Evolutionary conservation across 2,113 vertebrate genomes (phyloP), one percentile per base, ranked within the genome.

Genomic region (Ptyas mucosa): DNA sequence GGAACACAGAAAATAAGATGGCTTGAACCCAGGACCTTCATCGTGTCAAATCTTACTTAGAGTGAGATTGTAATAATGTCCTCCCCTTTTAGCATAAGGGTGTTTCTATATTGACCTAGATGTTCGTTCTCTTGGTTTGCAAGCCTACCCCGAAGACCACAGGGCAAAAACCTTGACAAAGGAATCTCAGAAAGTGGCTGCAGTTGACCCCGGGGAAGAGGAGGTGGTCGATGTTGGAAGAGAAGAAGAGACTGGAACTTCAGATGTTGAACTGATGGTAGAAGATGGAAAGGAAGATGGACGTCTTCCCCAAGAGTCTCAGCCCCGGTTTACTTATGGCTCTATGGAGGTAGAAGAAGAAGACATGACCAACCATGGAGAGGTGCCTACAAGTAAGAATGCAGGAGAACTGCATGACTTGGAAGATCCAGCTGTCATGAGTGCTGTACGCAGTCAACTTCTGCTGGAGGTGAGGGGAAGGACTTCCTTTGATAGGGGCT

Each of bases 391-490:
- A 3, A 85, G 90, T 0, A 81, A 92, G 39, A 91, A 64, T 7
- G 91, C 21, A 0, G 95, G 96, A 46, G 95, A 96, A 24, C 94
- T 86, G 10, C 91, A 75, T 1, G 96, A 98, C 81, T 96, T 99
- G 92, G 97, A 98, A 87, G 98, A 99, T 94, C 98, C 98, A 1
- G 98, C 98, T 0, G 98, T 99, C 95, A 97, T 99, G 94, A 98
- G 96, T 91, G 98, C 96, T 0, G 97, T 99, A 69, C 97, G 98
- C 89, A 98, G 98, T 12, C 96, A 97, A 10, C 97, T 97, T n/a
- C 98, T 97, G 0, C 64, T 97, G 23, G 98, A 99, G 98, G 98
- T 98, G 94, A 96, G 0, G 2, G 0, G 18, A 20, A 81, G 15
- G 20, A 21, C 6, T 20, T 81, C 34, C 75, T 81, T 81, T 21